These are phyloP conservation scores for Coranthus polyacanthus DNA, from an alignment of 2,797 vertebrate species.

Conservation along the genomic window DNA sequence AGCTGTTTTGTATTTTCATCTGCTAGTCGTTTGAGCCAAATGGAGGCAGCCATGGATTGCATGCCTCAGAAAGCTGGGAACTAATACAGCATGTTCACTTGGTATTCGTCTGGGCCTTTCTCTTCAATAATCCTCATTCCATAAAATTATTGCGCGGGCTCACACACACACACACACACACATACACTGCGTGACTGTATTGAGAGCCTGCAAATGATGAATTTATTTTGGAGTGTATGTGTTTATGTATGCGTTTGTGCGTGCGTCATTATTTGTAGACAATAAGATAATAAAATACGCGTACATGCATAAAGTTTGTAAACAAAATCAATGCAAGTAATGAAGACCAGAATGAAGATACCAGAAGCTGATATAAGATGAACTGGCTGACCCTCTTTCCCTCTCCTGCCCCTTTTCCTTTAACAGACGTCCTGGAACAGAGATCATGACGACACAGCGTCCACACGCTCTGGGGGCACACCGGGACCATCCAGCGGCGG, in stretches of 20 bases:
- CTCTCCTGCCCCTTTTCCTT: slow-evolving; percentile 1
- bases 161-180: slow-evolving; percentile 15
- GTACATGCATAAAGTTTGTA: neutral
- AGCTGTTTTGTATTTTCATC: slow-evolving; percentile 83
- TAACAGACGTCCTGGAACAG: slow-evolving; percentile 97
- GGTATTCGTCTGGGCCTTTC: slow-evolving; percentile 57
- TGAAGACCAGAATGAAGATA: neutral
- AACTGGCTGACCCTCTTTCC: slow-evolving; percentile 11
- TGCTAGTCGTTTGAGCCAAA: slow-evolving; percentile 81
- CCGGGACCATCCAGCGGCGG: slow-evolving; percentile 98
- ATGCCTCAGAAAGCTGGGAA: slow-evolving; percentile 82
- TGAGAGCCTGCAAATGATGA: slow-evolving; percentile 29
- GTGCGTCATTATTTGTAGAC: slow-evolving; percentile 1
- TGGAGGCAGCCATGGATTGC: slow-evolving; percentile 78
- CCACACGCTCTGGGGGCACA: slow-evolving; percentile 96
- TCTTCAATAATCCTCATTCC: slow-evolving; percentile 65
- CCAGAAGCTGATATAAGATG: neutral
- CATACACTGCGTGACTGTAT: slow-evolving; percentile 31
- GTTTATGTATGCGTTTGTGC: neutral
- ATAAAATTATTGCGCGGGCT: slow-evolving; percentile 50
- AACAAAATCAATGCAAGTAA: slow-evolving; percentile 1
- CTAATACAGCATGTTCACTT: slow-evolving; percentile 76
- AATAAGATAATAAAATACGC: neutral
- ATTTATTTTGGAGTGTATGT: slow-evolving; percentile 27
- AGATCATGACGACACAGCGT: slow-evolving; percentile 98